A percentile compares a stretch with the other conserved stretches of the same genome.
phyloP scores from a whole-genome alignment of 2,888 invertebrate species.

The Xestobium rufovillosum region DNA sequence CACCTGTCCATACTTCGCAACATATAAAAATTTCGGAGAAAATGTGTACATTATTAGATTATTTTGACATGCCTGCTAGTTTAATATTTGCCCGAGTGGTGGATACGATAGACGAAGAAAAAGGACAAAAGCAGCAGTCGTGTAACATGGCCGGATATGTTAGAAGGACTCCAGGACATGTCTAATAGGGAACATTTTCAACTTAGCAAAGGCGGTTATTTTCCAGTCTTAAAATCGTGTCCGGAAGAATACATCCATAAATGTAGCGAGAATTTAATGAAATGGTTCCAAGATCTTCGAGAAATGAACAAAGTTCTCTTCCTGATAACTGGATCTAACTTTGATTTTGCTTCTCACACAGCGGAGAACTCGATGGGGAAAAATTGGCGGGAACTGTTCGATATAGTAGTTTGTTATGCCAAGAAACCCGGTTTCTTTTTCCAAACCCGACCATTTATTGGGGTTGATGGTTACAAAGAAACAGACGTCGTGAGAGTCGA shows the following conservation, averaged over 20 bases:
- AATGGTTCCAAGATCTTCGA: conserved; percentile 54
- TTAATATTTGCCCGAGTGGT: conserved; percentile 60
- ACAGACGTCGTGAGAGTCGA: conserved; percentile 33
- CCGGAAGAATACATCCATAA: conserved; percentile 54
- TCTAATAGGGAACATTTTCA: conserved; percentile 52
- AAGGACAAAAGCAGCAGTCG: conserved; percentile 30
- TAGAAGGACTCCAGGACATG: conserved; percentile 53
- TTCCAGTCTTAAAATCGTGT: conserved; percentile 49
- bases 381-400: conserved; percentile 28
- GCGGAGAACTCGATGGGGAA: conserved; percentile 48
- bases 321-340: conserved; percentile 64
- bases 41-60: conserved; percentile 61
- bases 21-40: conserved; percentile 46
- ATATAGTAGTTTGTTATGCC: conserved; percentile 56
- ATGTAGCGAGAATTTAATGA: conserved; percentile 45
- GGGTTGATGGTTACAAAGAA: conserved; percentile 43
- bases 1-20: too few species aligned
- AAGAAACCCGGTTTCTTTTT: conserved; percentile 70
- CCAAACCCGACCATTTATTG: conserved; percentile 48
- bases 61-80: conserved; percentile 62
- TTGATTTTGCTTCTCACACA: conserved; percentile 60
- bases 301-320: conserved; percentile 51
- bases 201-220: conserved; percentile 53
- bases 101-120: conserved; percentile 52
- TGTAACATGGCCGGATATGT: conserved; percentile 59